These are phyloP conservation scores for Melanotaenia trifasciata DNA, from an alignment of 2,797 vertebrate genomes.

Conservation along the genomic window DNA sequence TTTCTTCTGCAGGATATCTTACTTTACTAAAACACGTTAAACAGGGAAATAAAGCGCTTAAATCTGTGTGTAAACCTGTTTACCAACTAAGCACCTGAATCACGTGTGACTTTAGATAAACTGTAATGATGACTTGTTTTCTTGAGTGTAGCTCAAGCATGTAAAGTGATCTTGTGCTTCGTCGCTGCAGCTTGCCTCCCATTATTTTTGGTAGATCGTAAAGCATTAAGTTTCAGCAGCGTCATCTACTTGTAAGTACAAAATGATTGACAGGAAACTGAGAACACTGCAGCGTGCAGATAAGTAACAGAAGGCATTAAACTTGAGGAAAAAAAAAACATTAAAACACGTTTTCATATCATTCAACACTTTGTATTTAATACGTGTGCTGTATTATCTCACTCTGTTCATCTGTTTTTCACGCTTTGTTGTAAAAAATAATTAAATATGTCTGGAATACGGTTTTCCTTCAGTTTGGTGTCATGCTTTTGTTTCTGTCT, in stretches of 20 bases:
- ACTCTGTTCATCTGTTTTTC: background rate
- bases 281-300: background rate
- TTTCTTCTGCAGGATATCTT: constrained; percentile 6
- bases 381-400: background rate
- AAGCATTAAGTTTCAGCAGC: background rate
- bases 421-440: background rate
- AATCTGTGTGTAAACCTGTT: background rate
- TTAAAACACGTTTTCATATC: background rate
- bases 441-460: background rate
- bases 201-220: background rate
- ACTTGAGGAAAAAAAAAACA: constrained; percentile 12
- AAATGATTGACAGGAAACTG: constrained; percentile 28
- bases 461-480: background rate
- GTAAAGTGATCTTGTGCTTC: background rate
- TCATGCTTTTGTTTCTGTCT: background rate
- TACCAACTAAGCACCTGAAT: background rate
- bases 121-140: background rate
- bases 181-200: background rate
- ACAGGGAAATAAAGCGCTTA: background rate
- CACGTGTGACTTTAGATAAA: background rate
- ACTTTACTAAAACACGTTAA: constrained; percentile 20
- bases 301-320: background rate
- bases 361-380: background rate
- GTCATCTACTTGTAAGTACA: background rate
- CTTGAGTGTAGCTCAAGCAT: background rate